Evolutionary conservation across 2,113 vertebrate genomes (phyloP).

Genomic region (Verasper variegatus): DNA sequence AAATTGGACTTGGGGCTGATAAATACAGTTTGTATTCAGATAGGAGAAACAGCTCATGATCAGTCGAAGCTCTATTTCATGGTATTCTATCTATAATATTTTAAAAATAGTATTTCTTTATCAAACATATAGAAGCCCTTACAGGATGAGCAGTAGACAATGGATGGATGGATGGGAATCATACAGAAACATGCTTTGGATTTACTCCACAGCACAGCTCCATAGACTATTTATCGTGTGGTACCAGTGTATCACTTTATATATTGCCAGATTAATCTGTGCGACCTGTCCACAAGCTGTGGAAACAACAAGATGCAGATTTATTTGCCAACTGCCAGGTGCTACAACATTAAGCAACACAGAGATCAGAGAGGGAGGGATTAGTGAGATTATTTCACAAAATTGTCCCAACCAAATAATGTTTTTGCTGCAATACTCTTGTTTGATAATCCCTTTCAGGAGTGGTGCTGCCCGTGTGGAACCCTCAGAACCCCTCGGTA

Average conservation of each 20-base stretch:
- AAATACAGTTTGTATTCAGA: too few relatives aligned
- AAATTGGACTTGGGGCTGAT: too few relatives aligned
- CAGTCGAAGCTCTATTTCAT: too few relatives aligned
- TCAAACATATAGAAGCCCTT: background rate
- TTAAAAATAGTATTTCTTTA: background rate
- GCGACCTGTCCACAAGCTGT: background rate
- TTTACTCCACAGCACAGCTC: background rate
- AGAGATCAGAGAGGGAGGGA: background rate
- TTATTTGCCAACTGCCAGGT: conserved; percentile 1
- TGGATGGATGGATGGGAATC: background rate
- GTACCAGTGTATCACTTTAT: background rate
- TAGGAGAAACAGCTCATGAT: too few relatives aligned
- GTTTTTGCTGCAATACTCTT: background rate
- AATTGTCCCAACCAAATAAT: background rate
- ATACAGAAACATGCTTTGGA: background rate
- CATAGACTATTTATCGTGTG: background rate
- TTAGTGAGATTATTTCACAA: conserved; percentile 2
- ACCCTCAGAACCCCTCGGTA: conserved; percentile 86
- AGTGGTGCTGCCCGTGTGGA: conserved; percentile 86
- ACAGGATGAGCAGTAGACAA: background rate
- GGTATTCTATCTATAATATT: too few relatives aligned
- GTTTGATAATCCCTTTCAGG: conserved; percentile 49
- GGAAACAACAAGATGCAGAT: conserved; percentile 6
- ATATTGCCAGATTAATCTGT: conserved; percentile 9
- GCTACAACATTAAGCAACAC: background rate